Evolutionary conservation across 92 coral and sea anemone genomes (phyloP).

Genomic region (Siderastrea siderea): DNA sequence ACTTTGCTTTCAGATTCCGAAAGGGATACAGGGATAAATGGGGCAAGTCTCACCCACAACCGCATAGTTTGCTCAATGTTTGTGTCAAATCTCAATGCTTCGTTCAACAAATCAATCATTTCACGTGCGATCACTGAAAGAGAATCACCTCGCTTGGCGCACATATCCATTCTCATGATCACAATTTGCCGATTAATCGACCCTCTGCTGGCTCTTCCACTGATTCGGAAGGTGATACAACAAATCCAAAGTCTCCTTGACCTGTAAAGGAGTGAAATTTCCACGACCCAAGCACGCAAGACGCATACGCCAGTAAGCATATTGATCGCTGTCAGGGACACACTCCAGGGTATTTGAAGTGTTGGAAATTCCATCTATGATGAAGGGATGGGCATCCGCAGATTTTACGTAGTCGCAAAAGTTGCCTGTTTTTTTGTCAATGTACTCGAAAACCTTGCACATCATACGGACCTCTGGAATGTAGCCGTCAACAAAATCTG

Average conservation of each 20-base stretch:
- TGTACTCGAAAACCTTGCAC: conserved; percentile 67
- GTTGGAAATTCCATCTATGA: conserved; percentile 62
- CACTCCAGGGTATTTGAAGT: conserved; percentile 67
- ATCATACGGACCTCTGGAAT: conserved; percentile 81
- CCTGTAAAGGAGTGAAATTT: not conserved
- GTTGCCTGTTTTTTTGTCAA: conserved; percentile 59
- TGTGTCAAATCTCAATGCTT: conserved; percentile 49
- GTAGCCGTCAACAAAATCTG: conserved; percentile 57
- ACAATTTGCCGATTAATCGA: conserved; percentile 77
- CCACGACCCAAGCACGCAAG: conserved; percentile 53
- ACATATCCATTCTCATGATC: conserved; percentile 46
- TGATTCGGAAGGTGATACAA: conserved; percentile 54
- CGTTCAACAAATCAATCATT: conserved; percentile 41
- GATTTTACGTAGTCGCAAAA: conserved; percentile 44
- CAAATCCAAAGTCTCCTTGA: conserved; percentile 34
- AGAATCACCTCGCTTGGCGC: conserved; percentile 22
- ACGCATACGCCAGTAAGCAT: conserved; percentile 62
- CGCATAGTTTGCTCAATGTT: conserved; percentile 75
- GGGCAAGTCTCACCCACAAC: conserved; percentile 73
- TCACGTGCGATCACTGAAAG: conserved; percentile 36
- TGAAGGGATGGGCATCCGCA: conserved; percentile 43
- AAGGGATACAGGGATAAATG: conserved; percentile 60
- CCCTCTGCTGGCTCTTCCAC: conserved; percentile 59
- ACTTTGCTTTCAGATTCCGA: conserved; percentile 62
- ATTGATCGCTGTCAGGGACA: conserved; percentile 66